These are phyloP conservation scores for Cerastis leucographa DNA, from an alignment of 2,888 invertebrate genomes.

Conservation along the genomic window DNA sequence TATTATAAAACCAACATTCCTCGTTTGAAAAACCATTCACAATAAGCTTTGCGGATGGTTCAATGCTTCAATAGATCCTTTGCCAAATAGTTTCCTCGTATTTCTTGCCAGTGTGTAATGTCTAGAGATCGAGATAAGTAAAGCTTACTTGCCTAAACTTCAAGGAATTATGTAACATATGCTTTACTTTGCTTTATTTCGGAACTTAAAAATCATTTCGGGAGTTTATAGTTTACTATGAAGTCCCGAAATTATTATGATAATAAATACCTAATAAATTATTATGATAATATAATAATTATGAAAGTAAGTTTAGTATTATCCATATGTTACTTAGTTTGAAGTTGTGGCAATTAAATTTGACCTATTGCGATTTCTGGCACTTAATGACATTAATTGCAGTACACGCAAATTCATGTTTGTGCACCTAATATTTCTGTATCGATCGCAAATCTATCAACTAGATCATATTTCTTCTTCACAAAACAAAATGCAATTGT, in stretches of 20 bases:
- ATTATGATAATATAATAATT: too few species aligned
- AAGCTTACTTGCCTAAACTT: not conserved
- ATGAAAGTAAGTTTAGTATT: too few species aligned
- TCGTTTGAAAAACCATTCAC: constrained; percentile 63
- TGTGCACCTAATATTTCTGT: constrained; percentile 61
- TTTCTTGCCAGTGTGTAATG: constrained; percentile 79
- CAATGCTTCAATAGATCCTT: constrained; percentile 70
- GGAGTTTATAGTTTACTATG: not conserved
- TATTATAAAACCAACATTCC: constrained; percentile 79
- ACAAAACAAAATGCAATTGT: constrained; percentile 32
- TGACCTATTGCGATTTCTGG: not conserved
- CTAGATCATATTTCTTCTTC: constrained; percentile 3
- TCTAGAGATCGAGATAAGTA: not conserved
- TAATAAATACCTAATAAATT: too few species aligned
- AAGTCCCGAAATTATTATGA: too few species aligned
- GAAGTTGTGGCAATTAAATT: not conserved
- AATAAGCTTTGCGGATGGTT: constrained; percentile 53
- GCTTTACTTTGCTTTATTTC: too few species aligned
- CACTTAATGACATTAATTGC: constrained; percentile 57
- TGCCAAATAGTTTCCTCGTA: constrained; percentile 75
- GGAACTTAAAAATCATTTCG: not conserved
- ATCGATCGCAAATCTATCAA: constrained; percentile 33
- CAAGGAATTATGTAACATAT: not conserved
- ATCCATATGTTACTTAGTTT: not conserved
- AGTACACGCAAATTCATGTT: constrained; percentile 30